Evolutionary conservation across 2,797 vertebrate genomes (phyloP), one percentile per base, ranked within the genome.

Genomic region (Rhynchotus rufescens): DNA sequence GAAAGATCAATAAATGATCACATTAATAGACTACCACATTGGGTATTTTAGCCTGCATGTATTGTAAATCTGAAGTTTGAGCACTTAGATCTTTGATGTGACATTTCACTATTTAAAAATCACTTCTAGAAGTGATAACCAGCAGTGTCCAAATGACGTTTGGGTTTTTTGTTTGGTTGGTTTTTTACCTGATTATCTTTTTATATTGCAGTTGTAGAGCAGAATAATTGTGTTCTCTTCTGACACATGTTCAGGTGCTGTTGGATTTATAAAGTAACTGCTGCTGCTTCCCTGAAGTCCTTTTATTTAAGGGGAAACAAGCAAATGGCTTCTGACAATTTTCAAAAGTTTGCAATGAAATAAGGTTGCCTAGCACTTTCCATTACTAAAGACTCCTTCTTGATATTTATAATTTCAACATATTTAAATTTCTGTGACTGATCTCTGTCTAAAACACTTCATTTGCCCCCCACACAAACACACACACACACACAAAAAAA

Each of bases 301-400:
- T 40, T 3, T 12, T 69, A 28, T 80, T 44, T 19, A 81, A 75
- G n/a, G 38, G 59, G 47, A 92, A 77, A 75, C 26, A 75, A 51
- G 32, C 15, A 87, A 90, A 91, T 94, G 84, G 32, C 17, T 93
- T 89, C 73, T 36, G 88, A 57, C 72, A 78, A 76, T 93, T 92
- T 86, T 76, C 86, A 69, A 26, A 69, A 94, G 56, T 56, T 80
- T 78, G 34, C 19, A 83, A 80, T 56, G 66, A 90, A 94, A 45
- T 78, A 78, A 85, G 25, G 20, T 60, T 92, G 36, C 45, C 20
- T 93, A 90, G 90, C 62, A 64, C 30, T 96, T 91, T 91, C 73
- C 54, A 8, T 88, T 84, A 80, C 79, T 91, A 56, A 86, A 90
- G 22, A 32, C 51, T 90, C 17, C 59, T 95, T 95, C n/a, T 56